phyloP scores from a whole-genome alignment of 2,113 vertebrate genomes.

The Pelobates fuscus region DNA sequence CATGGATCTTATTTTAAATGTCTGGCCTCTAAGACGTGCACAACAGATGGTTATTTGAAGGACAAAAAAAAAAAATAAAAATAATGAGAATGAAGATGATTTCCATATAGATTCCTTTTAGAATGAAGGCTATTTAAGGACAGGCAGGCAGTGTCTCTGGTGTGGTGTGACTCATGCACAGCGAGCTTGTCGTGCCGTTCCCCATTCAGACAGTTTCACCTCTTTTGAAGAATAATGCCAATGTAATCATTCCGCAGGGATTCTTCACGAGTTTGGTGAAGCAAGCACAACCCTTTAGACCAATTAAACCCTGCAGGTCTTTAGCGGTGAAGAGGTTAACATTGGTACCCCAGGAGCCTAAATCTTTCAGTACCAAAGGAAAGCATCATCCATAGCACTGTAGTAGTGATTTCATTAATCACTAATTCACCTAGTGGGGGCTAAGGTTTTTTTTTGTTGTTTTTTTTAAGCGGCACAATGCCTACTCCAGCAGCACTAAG shows the following conservation, averaged over 20 bases:
- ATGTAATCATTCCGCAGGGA: slow-evolving; percentile 23
- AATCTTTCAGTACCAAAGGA: too few species aligned
- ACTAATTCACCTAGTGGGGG: too few species aligned
- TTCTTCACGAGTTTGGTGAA: neutral
- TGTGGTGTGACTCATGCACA: slow-evolving; percentile 16
- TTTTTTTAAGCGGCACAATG: too few species aligned
- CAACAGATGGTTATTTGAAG: neutral
- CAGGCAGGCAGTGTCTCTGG: neutral
- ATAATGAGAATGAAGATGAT: neutral
- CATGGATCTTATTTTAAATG: too few species aligned
- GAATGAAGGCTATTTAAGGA: slow-evolving; percentile 31
- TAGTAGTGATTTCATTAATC: too few species aligned
- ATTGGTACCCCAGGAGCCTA: neutral
- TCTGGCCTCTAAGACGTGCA: too few species aligned
- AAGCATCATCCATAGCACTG: too few species aligned
- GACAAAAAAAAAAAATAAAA: slow-evolving; percentile 50
- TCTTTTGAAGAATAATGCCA: slow-evolving; percentile 39
- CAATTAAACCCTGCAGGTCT: slow-evolving; percentile 5
- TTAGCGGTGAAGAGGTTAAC: slow-evolving; percentile 8
- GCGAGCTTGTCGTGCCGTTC: neutral
- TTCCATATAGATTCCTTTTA: slow-evolving; percentile 12
- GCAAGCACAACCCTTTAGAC: slow-evolving; percentile 5
- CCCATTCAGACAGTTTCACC: slow-evolving; percentile 9
- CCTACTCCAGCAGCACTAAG: too few species aligned
- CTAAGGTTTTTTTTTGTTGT: too few species aligned